Percentiles rank a stretch among this genome's conserved stretches.
Evolutionary conservation across 2,888 invertebrate species (phyloP).

Genomic region (Pyrrhia umbra): DNA sequence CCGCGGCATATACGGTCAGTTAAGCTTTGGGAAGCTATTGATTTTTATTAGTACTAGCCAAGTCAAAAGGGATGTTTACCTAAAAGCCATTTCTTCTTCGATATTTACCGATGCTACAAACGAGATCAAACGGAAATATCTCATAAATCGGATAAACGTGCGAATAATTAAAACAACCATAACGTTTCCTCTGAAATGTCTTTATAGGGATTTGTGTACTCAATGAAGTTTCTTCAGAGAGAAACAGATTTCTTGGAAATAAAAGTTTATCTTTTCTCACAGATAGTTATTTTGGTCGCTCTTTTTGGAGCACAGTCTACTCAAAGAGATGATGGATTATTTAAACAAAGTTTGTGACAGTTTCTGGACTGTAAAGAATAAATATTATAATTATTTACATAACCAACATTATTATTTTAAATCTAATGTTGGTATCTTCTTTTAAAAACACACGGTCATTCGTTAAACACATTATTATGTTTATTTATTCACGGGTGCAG

Average conservation of each 20-base stretch:
- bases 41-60: conserved; percentile 62
- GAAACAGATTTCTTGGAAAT: conserved; percentile 30
- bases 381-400: conserved; percentile 10
- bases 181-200: conserved; percentile 14
- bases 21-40: conserved; percentile 70
- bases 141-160: conserved; percentile 15
- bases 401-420: conserved; percentile 19
- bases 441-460: conserved; percentile 60
- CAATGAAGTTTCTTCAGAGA: conserved; percentile 23
- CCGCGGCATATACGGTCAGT: conserved; percentile 69
- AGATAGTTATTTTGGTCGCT: conserved; percentile 47
- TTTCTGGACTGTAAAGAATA: conserved; percentile 26
- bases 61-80: conserved; percentile 42
- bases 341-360: conserved; percentile 21
- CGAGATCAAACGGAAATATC: conserved; percentile 29
- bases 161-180: conserved; percentile 29
- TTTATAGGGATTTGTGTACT: conserved; percentile 27
- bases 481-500: conserved; percentile 78
- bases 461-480: conserved; percentile 76
- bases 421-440: conserved; percentile 28
- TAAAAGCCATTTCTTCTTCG: conserved; percentile 23
- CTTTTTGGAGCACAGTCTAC: conserved; percentile 37
- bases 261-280: conserved; percentile 36
- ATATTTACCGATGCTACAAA: conserved; percentile 27
- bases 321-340: conserved; percentile 38